Evolutionary conservation across 2,888 invertebrate species (phyloP).

Genomic region (Drosophila rellima): DNA sequence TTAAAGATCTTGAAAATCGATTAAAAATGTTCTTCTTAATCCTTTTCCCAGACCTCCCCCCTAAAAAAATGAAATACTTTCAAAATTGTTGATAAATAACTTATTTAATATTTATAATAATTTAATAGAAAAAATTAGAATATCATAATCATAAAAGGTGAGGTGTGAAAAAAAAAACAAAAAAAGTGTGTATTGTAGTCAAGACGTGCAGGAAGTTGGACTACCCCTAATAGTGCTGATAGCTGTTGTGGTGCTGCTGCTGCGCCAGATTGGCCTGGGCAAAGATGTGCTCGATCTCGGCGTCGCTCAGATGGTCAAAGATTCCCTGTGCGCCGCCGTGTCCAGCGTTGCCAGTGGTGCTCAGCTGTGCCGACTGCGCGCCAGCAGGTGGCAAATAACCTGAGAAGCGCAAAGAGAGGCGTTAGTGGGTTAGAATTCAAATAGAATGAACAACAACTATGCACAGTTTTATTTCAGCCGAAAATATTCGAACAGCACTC

Average conservation of each 20-base stretch:
- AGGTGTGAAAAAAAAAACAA: slow-evolving; percentile 40
- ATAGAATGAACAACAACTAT: not conserved
- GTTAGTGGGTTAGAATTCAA: no score
- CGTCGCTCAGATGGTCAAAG: slow-evolving; percentile 80
- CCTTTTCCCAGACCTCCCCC: not conserved
- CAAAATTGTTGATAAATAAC: slow-evolving; percentile 61
- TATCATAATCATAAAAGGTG: slow-evolving; percentile 23
- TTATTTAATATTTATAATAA: slow-evolving; percentile 63
- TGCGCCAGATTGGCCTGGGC: slow-evolving; percentile 79
- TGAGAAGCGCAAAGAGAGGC: slow-evolving; percentile 30
- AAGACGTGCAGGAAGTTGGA: slow-evolving; percentile 21
- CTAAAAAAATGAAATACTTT: not conserved
- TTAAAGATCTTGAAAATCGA: no score
- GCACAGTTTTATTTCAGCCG: no score
- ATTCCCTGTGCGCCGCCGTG: slow-evolving; percentile 53
- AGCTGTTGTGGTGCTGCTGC: slow-evolving; percentile 64
- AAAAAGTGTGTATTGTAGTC: slow-evolving; percentile 3
- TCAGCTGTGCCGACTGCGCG: slow-evolving; percentile 49
- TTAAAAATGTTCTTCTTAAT: no score
- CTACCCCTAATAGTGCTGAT: slow-evolving; percentile 56
- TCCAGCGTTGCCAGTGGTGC: slow-evolving; percentile 33
- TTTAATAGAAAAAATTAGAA: slow-evolving; percentile 51
- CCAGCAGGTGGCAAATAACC: slow-evolving; percentile 79
- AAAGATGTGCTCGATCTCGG: slow-evolving; percentile 82
- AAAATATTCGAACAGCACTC: no score